These are phyloP conservation scores for Liasis olivaceus DNA, from an alignment of 2,797 vertebrate species.

Conservation along the genomic window DNA sequence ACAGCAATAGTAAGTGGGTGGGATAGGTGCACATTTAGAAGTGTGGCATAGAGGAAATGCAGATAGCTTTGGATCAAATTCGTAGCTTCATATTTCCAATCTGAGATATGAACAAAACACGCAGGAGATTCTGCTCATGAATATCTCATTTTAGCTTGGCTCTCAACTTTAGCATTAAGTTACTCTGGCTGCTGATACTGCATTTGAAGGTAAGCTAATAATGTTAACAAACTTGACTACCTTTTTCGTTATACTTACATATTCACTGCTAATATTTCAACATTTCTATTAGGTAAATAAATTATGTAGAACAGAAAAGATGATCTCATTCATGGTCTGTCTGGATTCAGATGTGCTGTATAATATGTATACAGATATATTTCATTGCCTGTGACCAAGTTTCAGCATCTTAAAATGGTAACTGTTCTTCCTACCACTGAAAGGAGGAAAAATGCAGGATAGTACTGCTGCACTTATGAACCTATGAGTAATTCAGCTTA, in stretches of 20 bases:
- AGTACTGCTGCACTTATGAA: constrained; percentile 39
- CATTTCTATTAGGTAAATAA: constrained; percentile 21
- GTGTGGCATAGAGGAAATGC: not conserved
- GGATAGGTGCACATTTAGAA: not conserved
- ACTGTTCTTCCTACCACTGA: constrained; percentile 26
- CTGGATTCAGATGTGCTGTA: constrained; percentile 33
- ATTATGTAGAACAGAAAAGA: constrained; percentile 28
- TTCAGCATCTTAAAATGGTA: constrained; percentile 55
- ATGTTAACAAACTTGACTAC: not conserved
- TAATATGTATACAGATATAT: constrained; percentile 42
- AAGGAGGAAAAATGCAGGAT: constrained; percentile 30
- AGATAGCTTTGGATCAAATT: not conserved
- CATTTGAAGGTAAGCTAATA: not conserved
- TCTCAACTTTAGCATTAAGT: not conserved
- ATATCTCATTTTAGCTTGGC: not conserved
- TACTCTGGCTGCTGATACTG: not conserved
- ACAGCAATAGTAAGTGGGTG: not conserved
- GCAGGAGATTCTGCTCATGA: not conserved
- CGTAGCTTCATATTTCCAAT: not conserved
- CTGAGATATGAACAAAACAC: not conserved
- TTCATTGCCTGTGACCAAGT: constrained; percentile 40
- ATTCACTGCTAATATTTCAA: constrained; percentile 31
- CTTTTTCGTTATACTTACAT: not conserved
- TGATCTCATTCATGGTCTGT: constrained; percentile 31
- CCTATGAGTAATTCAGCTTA: constrained; percentile 38